These are phyloP conservation scores for Cyclophora albipunctata DNA, from an alignment of 2,888 invertebrate species.

Conservation along the genomic window DNA sequence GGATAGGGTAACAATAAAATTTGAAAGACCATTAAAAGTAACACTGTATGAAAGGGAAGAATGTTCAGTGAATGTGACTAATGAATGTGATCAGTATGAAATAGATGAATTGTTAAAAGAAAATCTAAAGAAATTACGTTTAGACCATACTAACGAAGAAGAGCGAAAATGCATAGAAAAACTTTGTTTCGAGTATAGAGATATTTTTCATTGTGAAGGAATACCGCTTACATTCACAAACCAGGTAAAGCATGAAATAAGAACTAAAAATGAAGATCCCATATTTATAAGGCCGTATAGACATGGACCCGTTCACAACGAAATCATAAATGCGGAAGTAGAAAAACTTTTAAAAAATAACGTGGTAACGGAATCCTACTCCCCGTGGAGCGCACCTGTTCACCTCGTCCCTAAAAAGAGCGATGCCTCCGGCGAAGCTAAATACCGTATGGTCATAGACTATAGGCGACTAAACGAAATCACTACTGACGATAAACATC, in stretches of 20 bases:
- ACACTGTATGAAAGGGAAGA: slow-evolving; percentile 7
- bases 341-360: slow-evolving; percentile 27
- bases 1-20: not conserved
- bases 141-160: slow-evolving; percentile 25
- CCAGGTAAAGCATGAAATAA: slow-evolving; percentile 33
- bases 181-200: slow-evolving; percentile 25
- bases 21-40: slow-evolving; percentile 5
- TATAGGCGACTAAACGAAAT: slow-evolving; percentile 24
- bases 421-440: slow-evolving; percentile 28
- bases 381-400: slow-evolving; percentile 35
- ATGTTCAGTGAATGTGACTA: not conserved
- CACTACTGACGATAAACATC: slow-evolving; percentile 27
- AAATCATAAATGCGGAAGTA: slow-evolving; percentile 30
- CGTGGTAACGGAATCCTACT: slow-evolving; percentile 25
- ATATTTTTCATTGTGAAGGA: slow-evolving; percentile 31
- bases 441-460: slow-evolving; percentile 25
- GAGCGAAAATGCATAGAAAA: slow-evolving; percentile 23
- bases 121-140: not conserved
- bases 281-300: slow-evolving; percentile 24
- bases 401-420: slow-evolving; percentile 39
- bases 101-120: slow-evolving; percentile 20
- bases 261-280: slow-evolving; percentile 23
- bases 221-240: slow-evolving; percentile 21
- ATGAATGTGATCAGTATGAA: slow-evolving; percentile 13
- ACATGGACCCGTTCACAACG: slow-evolving; percentile 19